Evolutionary conservation across 1,140 invertebrate genomes (phyloP), one percentile per base, ranked within the genome.

Genomic region (Drosophila elegans): DNA sequence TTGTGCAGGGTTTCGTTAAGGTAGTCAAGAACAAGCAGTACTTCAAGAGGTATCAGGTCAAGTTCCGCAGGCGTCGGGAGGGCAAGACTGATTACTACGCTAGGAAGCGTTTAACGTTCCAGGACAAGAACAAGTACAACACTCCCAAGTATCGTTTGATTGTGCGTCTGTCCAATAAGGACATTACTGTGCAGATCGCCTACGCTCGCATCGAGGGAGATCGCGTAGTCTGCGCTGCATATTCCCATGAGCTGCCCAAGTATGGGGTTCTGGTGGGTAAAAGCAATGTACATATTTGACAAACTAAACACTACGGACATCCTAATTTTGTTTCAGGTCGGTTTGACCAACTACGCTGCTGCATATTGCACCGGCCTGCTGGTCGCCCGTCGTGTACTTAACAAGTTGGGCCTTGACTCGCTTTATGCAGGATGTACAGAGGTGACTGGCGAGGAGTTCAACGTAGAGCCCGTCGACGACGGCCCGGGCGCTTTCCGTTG

Each of bases 51-150:
- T 99, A 97, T 93, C 99, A 99, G 95, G 97, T 98, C 27, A 97
- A 97, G 93, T 98, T 97, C 93, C 97, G 97, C 94, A 98, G 97
- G 96, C 96, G 97, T 94, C 95, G 96, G 93, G 97, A 99, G 93
- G 99, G 99, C 72, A 99, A 98, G 93, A 99, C 99, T 82, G 99
- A 99, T 93, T 99, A 99, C 93, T 99, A 98, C 96, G 98, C 99
- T 62, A 95, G 99, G 25, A 99, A 99, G 94, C 95, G 98, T 64
- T 94, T 99, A 25, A 97, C 98, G 81, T 96, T 99, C 80, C 99
- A 99, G 93, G 98, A 99, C 92, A 99, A 99, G 94, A 99, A 99
- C 93, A 99, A 99, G 93, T 99, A 99, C 94, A 99, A 99, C 93
- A 99, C 99, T n/a, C 99, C 99, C 6, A 99, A 99, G 92, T 99